These are phyloP conservation scores for Corythornis leucogaster DNA, from an alignment of 2,797 vertebrate species.

Conservation along the genomic window DNA sequence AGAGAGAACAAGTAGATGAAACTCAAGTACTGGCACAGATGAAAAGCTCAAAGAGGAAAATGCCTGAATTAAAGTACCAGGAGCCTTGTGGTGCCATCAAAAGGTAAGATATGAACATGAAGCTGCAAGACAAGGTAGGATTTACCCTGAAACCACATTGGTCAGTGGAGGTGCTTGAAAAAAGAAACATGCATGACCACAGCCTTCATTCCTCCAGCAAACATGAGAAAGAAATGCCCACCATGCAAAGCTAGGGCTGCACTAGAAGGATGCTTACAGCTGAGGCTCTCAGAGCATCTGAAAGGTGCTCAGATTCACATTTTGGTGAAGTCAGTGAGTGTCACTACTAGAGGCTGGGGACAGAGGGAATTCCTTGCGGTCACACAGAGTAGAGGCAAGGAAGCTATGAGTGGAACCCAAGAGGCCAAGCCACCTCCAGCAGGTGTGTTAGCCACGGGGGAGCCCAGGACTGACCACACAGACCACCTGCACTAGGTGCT, in stretches of 20 bases:
- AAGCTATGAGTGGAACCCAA: background rate
- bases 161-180: background rate
- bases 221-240: background rate
- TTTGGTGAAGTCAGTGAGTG: background rate
- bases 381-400: background rate
- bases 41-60: background rate
- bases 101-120: background rate
- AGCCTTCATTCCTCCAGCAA: background rate
- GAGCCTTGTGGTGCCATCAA: background rate
- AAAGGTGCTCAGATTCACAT: background rate
- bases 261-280: background rate
- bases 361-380: background rate
- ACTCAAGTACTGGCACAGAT: background rate
- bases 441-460: background rate
- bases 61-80: background rate
- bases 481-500: background rate
- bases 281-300: background rate
- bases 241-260: background rate
- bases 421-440: background rate
- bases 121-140: background rate
- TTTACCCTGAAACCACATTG: background rate
- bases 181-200: fast-evolving
- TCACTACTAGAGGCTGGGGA: background rate
- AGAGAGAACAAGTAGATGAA: background rate
- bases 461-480: background rate